phyloP scores from a whole-genome alignment of 2,888 invertebrate genomes.

The Melitaea athalia region DNA sequence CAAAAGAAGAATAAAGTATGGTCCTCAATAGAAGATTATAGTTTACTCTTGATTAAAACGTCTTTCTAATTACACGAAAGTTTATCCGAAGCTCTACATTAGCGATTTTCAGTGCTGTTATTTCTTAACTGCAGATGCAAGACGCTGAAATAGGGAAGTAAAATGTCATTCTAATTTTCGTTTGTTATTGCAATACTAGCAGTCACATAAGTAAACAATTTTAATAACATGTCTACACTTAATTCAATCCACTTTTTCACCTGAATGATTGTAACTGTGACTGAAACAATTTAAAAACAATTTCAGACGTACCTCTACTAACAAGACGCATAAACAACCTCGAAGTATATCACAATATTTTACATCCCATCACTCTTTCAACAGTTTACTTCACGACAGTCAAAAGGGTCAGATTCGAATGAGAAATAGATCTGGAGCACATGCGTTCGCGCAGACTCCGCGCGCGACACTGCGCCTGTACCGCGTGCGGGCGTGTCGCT shows the following conservation, averaged over 20 bases:
- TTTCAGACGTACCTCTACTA: neutral
- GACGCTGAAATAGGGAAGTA: too few species aligned
- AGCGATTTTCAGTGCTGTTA: too few species aligned
- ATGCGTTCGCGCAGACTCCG: constrained; percentile 28
- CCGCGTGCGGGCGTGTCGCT: constrained; percentile 9
- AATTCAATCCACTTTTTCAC: neutral
- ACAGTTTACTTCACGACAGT: constrained; percentile 8
- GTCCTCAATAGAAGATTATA: too few species aligned
- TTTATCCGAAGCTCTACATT: too few species aligned
- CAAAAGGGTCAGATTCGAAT: constrained; percentile 3
- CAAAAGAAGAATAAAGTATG: too few species aligned
- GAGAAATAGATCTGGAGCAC: constrained; percentile 14
- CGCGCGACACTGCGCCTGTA: constrained; percentile 14
- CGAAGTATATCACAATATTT: neutral
- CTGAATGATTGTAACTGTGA: neutral
- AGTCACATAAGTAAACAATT: too few species aligned
- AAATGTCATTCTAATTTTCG: too few species aligned
- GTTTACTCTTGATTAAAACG: too few species aligned
- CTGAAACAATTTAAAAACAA: neutral
- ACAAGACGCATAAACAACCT: neutral
- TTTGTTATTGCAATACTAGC: too few species aligned
- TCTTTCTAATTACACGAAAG: too few species aligned
- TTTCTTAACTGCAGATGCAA: too few species aligned
- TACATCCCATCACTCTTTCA: neutral
- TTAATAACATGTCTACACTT: neutral